These are phyloP conservation scores for Plutomurus gul DNA, from an alignment of 1,140 invertebrate species.

Conservation along the genomic window DNA sequence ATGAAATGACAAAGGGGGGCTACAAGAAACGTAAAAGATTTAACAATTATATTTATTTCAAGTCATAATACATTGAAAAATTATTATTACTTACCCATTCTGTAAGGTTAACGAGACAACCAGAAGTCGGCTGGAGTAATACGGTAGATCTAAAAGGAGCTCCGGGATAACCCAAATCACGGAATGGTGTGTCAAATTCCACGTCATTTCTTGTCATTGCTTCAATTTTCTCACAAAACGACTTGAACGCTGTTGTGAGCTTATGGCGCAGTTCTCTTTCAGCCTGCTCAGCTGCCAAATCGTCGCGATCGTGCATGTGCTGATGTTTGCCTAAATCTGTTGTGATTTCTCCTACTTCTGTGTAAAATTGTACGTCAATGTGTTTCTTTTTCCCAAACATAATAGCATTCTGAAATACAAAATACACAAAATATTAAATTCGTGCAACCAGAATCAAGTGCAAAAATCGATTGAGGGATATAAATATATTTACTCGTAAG, in stretches of 20 bases:
- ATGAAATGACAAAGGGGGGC: constrained; percentile 96
- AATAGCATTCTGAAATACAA: constrained; percentile 79
- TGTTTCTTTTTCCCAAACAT: constrained; percentile 99
- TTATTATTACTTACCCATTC: constrained; percentile 80
- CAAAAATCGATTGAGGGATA: too few species aligned
- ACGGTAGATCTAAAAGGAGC: constrained; percentile 97
- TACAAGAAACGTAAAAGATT: constrained; percentile 57
- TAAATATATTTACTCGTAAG: constrained; percentile 77
- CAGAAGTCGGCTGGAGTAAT: constrained; percentile 93
- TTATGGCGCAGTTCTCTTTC: constrained; percentile 96
- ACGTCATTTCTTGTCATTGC: constrained; percentile 94
- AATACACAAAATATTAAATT: neutral
- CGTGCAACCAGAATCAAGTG: neutral
- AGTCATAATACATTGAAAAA: neutral
- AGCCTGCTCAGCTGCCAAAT: constrained; percentile 96
- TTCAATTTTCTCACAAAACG: constrained; percentile 98
- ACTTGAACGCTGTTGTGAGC: constrained; percentile 96
- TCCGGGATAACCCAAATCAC: constrained; percentile 95
- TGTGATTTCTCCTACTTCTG: constrained; percentile 99
- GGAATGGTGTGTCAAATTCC: constrained; percentile 98
- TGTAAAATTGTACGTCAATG: constrained; percentile 98
- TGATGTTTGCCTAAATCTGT: constrained; percentile 99
- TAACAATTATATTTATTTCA: neutral
- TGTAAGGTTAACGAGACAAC: constrained; percentile 93
- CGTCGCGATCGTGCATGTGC: constrained; percentile 99